Base-by-base conservation (phyloP, 2,113 vertebrate genomes). In the Aythya baeri region DNA sequence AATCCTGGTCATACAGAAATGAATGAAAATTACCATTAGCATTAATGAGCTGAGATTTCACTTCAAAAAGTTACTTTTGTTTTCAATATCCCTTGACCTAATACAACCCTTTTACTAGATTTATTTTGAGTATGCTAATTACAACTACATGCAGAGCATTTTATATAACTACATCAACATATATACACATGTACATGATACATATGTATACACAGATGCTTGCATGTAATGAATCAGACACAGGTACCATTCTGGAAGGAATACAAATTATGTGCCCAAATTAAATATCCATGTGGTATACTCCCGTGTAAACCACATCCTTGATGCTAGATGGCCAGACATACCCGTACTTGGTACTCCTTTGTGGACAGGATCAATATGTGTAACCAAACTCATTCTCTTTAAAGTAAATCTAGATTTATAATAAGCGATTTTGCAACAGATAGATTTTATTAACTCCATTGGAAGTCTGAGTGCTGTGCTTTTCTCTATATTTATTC, bases 11-110 rank as follows among this genome's bases (percentile, higher is more conserved):
- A 83, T 8, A 73, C 21, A 83, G 26, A 75, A 92, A 81, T 11
- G 31, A 86, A 81, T 20, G 3, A 72, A 75, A 52, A 59, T 38
- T 82, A 81, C 25, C 27, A 25, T 59, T 72, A 68, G 9, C 11
- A 86, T 86, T 57, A 62, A 62, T 74, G 32, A 84, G 20, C 7
- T 49, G 32, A 44, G n/a, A 72, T 71, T 89, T 67, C 10, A 26
- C 23, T 73, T 89, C 29, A 74, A 52, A 66, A 87, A 84, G 38
- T 5, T 50, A 32, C 29, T 89, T 54, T 85, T 85, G 46, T 84
- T 92, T 91, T 91, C 72, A 87, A 32, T 70, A 91, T 89, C 82
- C 11, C 43, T 93, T 94, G 66, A 89, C 62, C 20, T 89, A 38
- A 82, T 81, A 16, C 9, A 75, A 44, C 4, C 18, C 3, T 67